phyloP scores from a whole-genome alignment of 2,888 invertebrate genomes.

The Apamea monoglypha region DNA sequence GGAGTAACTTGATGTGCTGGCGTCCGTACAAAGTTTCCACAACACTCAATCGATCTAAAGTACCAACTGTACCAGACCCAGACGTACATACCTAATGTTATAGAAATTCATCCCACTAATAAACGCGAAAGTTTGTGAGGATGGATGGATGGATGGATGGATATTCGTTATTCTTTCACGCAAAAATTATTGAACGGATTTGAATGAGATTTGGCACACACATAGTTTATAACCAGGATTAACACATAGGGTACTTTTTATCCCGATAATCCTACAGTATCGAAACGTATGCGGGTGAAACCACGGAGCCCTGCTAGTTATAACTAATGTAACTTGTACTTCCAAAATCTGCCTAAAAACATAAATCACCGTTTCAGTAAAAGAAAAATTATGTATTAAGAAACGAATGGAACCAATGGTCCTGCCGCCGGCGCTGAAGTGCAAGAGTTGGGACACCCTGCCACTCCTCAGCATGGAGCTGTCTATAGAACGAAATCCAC shows the following conservation, averaged over 20 bases:
- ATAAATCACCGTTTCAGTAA: slow-evolving; percentile 70
- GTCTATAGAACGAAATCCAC: slow-evolving; percentile 69
- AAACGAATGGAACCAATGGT: slow-evolving; percentile 82
- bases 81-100: background rate
- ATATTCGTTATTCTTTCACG: no score
- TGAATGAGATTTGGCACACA: no score
- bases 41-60: slow-evolving; percentile 64
- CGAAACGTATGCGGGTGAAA: no score
- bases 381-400: slow-evolving; percentile 73
- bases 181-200: no score
- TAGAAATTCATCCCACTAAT: slow-evolving; percentile 29
- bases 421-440: slow-evolving; percentile 67
- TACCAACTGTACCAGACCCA: background rate
- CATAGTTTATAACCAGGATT: no score
- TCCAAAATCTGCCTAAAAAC: background rate
- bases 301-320: no score
- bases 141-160: no score
- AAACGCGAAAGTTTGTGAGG: no score
- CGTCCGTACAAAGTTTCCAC: background rate
- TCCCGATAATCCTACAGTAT: no score
- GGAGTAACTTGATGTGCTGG: no score
- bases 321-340: background rate
- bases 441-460: slow-evolving; percentile 84
- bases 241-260: no score
- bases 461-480: slow-evolving; percentile 80